These are phyloP conservation scores for Pilophorus perplexus DNA, from an alignment of 2,888 invertebrate species.

Conservation along the genomic window DNA sequence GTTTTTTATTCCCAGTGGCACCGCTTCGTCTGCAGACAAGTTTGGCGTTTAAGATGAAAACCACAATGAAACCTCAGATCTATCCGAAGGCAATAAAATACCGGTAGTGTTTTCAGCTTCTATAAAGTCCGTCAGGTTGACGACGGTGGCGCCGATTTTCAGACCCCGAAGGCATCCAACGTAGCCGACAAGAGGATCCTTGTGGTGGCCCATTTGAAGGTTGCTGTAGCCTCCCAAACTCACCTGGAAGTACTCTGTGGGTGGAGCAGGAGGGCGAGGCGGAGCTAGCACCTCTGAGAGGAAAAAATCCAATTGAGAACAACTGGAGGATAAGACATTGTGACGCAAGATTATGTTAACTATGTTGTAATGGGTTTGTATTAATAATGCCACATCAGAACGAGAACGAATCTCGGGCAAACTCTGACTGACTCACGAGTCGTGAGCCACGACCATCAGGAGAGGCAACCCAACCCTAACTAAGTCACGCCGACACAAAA, in stretches of 20 bases:
- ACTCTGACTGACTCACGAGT: too few relatives aligned
- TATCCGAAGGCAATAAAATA: conserved; percentile 1
- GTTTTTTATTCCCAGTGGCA: conserved; percentile 62
- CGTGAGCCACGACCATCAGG: too few relatives aligned
- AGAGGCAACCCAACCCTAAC: too few relatives aligned
- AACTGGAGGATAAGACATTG: too few relatives aligned
- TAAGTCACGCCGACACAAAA: too few relatives aligned
- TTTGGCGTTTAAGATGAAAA: too few relatives aligned
- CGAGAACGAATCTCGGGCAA: too few relatives aligned
- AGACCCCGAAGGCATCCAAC: conserved; percentile 84
- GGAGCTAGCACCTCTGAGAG: conserved; percentile 77
- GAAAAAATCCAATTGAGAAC: too few relatives aligned
- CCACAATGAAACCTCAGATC: too few relatives aligned
- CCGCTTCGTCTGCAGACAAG: conserved; percentile 49
- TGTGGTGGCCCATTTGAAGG: conserved; percentile 57
- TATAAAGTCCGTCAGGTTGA: conserved; percentile 65
- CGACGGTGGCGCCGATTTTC: conserved; percentile 75
- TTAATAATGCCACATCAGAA: too few relatives aligned
- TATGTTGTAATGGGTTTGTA: too few relatives aligned
- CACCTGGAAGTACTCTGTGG: conserved; percentile 81
- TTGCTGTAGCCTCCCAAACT: conserved; percentile 80
- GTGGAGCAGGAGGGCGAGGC: conserved; percentile 83
- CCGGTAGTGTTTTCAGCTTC: conserved; percentile 40
- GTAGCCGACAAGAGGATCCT: conserved; percentile 60
- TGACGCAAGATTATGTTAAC: too few relatives aligned